Evolutionary conservation across 2,888 invertebrate species (phyloP), one percentile per base, ranked within the genome.

Genomic region (Magallana nippona): DNA sequence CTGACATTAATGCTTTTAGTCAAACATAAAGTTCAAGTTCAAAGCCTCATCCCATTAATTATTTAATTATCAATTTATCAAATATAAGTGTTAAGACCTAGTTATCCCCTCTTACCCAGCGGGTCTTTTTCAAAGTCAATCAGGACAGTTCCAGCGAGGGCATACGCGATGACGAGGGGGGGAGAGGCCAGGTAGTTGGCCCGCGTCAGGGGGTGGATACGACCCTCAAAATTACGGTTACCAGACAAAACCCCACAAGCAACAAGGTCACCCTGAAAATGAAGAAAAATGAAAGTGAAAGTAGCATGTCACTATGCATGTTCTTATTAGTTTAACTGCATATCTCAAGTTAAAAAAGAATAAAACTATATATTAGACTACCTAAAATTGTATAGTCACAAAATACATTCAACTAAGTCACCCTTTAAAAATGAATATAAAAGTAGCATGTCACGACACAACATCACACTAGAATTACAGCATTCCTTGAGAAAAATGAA

Each of bases 141-240:
- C 91, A 97, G 96, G 0, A 99, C 97, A 0, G 97, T 97, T 8
- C 99, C 99, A 56, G 99, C 98, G 63, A 99, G 96, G 0, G 99
- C 99, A 93, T 99, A 99, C 0, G 99, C 99, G 85, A 99, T 98
- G 58, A 99, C 99, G 78, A 99, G 95, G 71, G 98, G 95, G 0
- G 99, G 99, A n/a, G 98, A 98, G 0, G 99, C 99, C 88, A 99
- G 95, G 94, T 99, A 99, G 95, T 99, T 99, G 62, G 99, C 99
- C 32, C 98, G 95, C 0, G 99, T 98, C 94, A 98, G 97, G 0
- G 99, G 99, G 94, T 99, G 99, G 93, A 99, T 98, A 81, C 99
- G 96, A 0, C 99, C 99, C 94, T 99, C 99, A 94, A 99, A 99
- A 95, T 99, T 99, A 3, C 99, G 95, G 94, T 99, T 99, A 0